Conservation (phyloP, 2,113 vertebrate species). For the Paralichthys olivaceus region DNA sequence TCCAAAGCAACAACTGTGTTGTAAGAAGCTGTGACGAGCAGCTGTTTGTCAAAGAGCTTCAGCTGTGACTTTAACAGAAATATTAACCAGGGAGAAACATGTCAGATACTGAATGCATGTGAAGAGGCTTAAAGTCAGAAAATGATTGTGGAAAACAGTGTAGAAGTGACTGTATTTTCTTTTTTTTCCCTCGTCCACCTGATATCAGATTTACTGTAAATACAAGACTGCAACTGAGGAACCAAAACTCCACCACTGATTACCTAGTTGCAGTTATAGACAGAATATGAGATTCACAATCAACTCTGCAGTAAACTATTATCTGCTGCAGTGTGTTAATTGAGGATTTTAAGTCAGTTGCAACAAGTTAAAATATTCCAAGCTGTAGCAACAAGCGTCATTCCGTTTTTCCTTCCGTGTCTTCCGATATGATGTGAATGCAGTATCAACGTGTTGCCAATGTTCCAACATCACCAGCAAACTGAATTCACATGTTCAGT, state of each 20-base stretch:
- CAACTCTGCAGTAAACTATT: neutral
- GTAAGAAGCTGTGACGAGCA: slow-evolving; percentile 11
- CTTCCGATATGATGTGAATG: slow-evolving; percentile 43
- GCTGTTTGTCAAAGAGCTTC: slow-evolving; percentile 26
- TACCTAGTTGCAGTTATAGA: slow-evolving; percentile 4
- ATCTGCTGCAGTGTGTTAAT: neutral
- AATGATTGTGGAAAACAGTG: slow-evolving; percentile 15
- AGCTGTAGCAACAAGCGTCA: neutral
- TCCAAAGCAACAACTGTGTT: slow-evolving; percentile 65
- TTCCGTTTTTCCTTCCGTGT: slow-evolving; percentile 16
- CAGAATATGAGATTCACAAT: slow-evolving; percentile 8
- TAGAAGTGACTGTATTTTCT: slow-evolving; percentile 27
- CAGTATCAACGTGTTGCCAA: slow-evolving; percentile 18
- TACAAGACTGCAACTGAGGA: neutral
- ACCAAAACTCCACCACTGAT: neutral
- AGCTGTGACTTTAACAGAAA: slow-evolving; percentile 33
- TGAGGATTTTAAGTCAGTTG: neutral
- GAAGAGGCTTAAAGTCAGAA: slow-evolving; percentile 34
- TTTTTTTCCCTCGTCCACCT: slow-evolving; percentile 39
- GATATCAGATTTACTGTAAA: slow-evolving; percentile 40
- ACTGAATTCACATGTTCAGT: slow-evolving; percentile 14
- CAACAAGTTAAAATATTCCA: slow-evolving; percentile 1
- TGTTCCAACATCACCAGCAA: slow-evolving; percentile 50
- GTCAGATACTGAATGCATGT: slow-evolving; percentile 43
- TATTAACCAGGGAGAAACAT: slow-evolving; percentile 28